Percentiles rank a stretch among this genome's conserved stretches.
Conservation (phyloP, 2,113 vertebrate genomes). For the Peromyscus leucopus region DNA sequence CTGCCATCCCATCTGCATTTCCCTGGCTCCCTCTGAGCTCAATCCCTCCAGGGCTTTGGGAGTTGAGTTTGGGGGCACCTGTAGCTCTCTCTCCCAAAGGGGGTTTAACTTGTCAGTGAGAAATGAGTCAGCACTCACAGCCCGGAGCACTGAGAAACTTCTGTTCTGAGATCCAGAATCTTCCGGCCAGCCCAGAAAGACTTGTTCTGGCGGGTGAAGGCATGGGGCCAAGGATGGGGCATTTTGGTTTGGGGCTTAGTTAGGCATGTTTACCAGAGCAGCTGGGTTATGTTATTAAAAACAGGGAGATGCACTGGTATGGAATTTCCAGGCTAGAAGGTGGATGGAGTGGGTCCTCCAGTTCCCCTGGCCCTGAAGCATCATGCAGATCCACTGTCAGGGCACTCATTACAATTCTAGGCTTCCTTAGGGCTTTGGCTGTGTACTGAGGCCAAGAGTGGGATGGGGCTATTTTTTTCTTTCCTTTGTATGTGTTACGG, state of each 20-base stretch:
- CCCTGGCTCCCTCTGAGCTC: slow-evolving; percentile 2
- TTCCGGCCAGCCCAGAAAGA: slow-evolving; percentile 54
- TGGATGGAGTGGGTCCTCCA: neutral
- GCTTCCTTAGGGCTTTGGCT: neutral
- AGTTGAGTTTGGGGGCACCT: slow-evolving; percentile 48
- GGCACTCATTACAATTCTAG: neutral
- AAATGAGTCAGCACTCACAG: slow-evolving; percentile 43
- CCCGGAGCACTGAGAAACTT: slow-evolving; percentile 45
- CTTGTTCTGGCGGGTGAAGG: slow-evolving; percentile 36
- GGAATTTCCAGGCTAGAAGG: neutral
- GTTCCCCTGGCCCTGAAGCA: neutral
- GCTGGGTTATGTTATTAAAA: slow-evolving; percentile 48
- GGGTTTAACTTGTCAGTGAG: slow-evolving; percentile 60
- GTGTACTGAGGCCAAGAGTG: neutral
- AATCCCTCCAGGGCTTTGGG: slow-evolving; percentile 60
- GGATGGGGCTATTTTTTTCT: too few relatives aligned
- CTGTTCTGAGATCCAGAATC: slow-evolving; percentile 61
- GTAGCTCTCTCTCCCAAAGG: slow-evolving; percentile 53
- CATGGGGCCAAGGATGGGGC: slow-evolving; percentile 15
- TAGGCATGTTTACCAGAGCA: neutral
- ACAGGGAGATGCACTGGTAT: neutral
- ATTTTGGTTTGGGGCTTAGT: slow-evolving; percentile 58
- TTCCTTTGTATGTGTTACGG: too few relatives aligned
- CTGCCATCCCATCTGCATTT: slow-evolving; percentile 44
- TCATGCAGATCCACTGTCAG: neutral